Percentiles rank a stretch among this genome's conserved stretches.
Conservation (phyloP, 2,113 vertebrate genomes). For the Lycaon pictus region DNA sequence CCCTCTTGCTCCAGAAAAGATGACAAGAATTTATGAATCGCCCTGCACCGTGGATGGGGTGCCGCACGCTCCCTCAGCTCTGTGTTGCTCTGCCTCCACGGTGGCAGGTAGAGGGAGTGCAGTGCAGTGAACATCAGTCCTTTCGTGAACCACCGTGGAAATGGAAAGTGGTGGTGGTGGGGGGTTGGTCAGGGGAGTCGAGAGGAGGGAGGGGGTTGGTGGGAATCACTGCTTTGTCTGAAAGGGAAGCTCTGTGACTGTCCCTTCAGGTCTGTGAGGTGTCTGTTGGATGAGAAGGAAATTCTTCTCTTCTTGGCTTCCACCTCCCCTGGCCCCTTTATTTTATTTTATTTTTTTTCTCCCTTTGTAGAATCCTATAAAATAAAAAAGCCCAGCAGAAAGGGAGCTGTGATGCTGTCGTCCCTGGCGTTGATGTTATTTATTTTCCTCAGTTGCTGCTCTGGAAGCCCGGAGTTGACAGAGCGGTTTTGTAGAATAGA, state of each 20-base stretch:
- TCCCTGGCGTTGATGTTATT: conserved; percentile 95
- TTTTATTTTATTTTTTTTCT: neutral
- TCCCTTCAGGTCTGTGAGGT: conserved; percentile 11
- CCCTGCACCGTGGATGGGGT: neutral
- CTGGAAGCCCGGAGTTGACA: conserved; percentile 98
- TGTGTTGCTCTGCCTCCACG: neutral
- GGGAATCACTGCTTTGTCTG: conserved; percentile 59
- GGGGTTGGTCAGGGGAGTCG: neutral
- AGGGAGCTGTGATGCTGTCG: conserved; percentile 88
- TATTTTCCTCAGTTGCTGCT: conserved; percentile 98
- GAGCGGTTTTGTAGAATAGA: conserved; percentile 99
- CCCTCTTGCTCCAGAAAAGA: neutral
- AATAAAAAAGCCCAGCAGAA: conserved; percentile 82
- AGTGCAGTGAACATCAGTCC: neutral
- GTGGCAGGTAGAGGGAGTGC: neutral
- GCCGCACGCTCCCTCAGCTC: rapidly evolving
- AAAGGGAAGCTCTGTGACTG: rapidly evolving
- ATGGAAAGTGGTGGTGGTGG: neutral
- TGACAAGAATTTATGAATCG: neutral
- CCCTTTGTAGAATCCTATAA: conserved; percentile 66
- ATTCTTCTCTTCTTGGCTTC: neutral
- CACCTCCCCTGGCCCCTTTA: neutral
- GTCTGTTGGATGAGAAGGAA: neutral
- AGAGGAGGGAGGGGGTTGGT: neutral
- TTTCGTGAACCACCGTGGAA: neutral